Evolutionary conservation across 1,140 invertebrate species (phyloP).

Genomic region (Drosophila melanica): DNA sequence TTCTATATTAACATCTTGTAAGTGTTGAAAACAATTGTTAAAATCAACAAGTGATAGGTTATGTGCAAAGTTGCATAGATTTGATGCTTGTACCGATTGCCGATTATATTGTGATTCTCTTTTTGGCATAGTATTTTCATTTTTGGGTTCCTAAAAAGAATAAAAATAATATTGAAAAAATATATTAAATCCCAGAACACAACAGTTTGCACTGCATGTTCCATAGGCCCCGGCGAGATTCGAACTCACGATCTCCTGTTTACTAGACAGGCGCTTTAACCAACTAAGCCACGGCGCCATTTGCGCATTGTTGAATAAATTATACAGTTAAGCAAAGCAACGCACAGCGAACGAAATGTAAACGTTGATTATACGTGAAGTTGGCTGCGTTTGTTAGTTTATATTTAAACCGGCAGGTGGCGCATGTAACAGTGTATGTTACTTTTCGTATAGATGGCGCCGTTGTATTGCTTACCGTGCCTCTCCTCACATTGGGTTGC

Average conservation of each 20-base stretch:
- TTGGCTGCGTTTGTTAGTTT: constrained; percentile 2
- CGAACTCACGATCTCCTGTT: constrained; percentile 86
- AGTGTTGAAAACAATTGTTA: constrained; percentile 58
- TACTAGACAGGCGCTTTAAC: constrained; percentile 87
- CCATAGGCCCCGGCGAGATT: constrained; percentile 84
- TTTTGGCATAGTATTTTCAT: background rate
- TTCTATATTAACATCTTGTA: constrained; percentile 21
- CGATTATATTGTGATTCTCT: background rate
- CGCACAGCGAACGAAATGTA: background rate
- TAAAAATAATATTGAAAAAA: constrained; percentile 22
- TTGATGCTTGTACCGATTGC: background rate
- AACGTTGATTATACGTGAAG: background rate
- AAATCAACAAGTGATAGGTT: constrained; percentile 53
- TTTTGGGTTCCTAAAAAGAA: background rate
- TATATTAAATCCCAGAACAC: too few relatives aligned
- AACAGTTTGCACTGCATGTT: too few relatives aligned
- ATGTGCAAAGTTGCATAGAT: constrained; percentile 19
- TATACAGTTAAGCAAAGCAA: background rate
- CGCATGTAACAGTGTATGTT: background rate
- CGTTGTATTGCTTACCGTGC: background rate
- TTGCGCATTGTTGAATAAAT: background rate
- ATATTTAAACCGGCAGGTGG: constrained; percentile 2
- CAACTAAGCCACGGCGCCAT: constrained; percentile 87
- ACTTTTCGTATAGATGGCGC: constrained; percentile 20
- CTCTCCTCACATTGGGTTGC: background rate